These are phyloP conservation scores for Paradoxurus hermaphroditus DNA, from an alignment of 2,113 vertebrate species.

Conservation along the genomic window DNA sequence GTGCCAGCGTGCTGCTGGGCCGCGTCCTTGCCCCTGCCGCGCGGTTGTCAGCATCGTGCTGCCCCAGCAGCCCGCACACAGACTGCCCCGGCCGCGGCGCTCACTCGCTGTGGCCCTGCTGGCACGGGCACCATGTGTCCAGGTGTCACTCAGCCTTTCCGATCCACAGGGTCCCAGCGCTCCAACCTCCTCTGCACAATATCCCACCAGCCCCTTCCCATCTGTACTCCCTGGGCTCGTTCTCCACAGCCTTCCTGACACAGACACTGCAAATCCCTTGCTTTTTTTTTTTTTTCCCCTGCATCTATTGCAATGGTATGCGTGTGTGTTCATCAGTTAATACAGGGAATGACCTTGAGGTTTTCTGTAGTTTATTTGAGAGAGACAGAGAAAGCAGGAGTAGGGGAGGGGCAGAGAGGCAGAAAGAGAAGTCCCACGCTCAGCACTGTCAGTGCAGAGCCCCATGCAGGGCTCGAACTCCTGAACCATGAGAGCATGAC, in stretches of 20 bases:
- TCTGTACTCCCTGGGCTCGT: too few relatives aligned
- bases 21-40: background rate
- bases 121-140: background rate
- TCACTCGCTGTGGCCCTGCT: background rate
- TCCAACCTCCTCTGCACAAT: background rate
- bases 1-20: background rate
- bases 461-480: too few relatives aligned
- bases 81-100: background rate
- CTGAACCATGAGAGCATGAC: too few relatives aligned
- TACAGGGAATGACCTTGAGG: too few relatives aligned
- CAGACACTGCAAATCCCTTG: accelerated
- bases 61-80: background rate
- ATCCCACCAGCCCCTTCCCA: accelerated
- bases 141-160: background rate
- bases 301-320: too few relatives aligned
- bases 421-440: too few relatives aligned
- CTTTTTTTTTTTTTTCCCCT: too few relatives aligned
- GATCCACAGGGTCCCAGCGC: background rate
- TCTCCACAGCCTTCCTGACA: background rate
- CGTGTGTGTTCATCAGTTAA: too few relatives aligned
- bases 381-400: too few relatives aligned
- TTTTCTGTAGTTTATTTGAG: too few relatives aligned
- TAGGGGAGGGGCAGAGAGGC: too few relatives aligned
- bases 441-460: too few relatives aligned
- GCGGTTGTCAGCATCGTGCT: background rate